Percentiles rank a stretch among this genome's conserved stretches.
These are phyloP conservation scores for Arrhopalites spinosus DNA, from an alignment of 2,888 invertebrate species.

Conservation along the genomic window DNA sequence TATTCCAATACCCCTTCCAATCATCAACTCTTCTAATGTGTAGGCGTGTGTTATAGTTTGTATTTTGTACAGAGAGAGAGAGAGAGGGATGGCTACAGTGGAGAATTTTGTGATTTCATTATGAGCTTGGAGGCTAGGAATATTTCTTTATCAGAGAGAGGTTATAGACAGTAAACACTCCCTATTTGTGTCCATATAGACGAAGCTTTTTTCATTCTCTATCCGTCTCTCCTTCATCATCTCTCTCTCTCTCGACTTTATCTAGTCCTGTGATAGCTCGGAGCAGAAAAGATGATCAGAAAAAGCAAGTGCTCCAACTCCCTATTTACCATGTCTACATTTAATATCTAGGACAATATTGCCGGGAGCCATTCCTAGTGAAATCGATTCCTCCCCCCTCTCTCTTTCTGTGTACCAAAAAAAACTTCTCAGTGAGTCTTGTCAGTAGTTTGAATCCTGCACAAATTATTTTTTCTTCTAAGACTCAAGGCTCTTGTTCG, in stretches of 20 bases:
- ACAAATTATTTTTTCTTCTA: conserved; percentile 1
- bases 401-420: background rate
- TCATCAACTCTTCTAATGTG: too few relatives aligned
- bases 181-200: background rate
- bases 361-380: conserved; percentile 28
- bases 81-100: background rate
- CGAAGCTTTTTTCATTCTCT: background rate
- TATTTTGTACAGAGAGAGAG: conserved; percentile 5
- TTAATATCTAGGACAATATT: conserved; percentile 33
- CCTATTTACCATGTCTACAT: conserved; percentile 31
- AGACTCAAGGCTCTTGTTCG: too few relatives aligned
- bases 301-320: conserved; percentile 29
- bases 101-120: conserved; percentile 21
- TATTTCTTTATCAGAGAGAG: background rate
- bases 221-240: background rate
- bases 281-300: conserved; percentile 35
- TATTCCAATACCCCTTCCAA: too few relatives aligned
- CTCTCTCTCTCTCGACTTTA: background rate
- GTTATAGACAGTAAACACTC: background rate
- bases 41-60: too few relatives aligned
- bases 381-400: conserved; percentile 35
- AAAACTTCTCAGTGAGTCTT: background rate
- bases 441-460: background rate
- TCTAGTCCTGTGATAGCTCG: conserved; percentile 17
- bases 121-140: background rate